These are phyloP conservation scores for Limnephilus marmoratus DNA, from an alignment of 2,888 invertebrate species.

Conservation along the genomic window DNA sequence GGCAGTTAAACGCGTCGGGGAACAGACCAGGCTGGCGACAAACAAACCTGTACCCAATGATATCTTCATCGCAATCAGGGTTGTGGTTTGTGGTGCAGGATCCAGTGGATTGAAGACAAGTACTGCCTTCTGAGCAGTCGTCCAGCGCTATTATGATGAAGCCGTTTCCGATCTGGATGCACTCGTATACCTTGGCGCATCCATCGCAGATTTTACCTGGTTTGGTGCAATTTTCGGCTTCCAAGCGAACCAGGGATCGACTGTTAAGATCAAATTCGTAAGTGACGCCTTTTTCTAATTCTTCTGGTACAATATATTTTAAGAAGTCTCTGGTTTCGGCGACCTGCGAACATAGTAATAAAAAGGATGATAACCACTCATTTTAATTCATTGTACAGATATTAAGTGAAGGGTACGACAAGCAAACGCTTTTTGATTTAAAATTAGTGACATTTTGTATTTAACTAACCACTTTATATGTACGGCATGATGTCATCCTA, in stretches of 20 bases:
- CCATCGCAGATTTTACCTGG: slow-evolving; percentile 48
- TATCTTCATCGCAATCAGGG: slow-evolving; percentile 42
- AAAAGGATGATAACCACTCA: not conserved
- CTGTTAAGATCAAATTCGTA: not conserved
- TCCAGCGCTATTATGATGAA: slow-evolving; percentile 20
- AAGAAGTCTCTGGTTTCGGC: not conserved
- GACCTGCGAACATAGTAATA: not conserved
- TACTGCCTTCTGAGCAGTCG: slow-evolving; percentile 24
- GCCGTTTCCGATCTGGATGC: slow-evolving; percentile 14
- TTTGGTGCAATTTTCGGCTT: slow-evolving; percentile 32
- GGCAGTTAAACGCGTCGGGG: slow-evolving; percentile 57
- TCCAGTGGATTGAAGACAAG: slow-evolving; percentile 47
- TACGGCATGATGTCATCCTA: too few relatives aligned
- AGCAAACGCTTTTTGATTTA: not conserved
- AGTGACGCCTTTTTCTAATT: not conserved
- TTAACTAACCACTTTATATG: too few relatives aligned
- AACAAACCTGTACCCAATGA: slow-evolving; percentile 38
- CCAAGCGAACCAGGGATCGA: not conserved
- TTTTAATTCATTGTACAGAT: not conserved
- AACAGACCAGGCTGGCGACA: slow-evolving; percentile 56
- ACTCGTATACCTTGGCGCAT: slow-evolving; percentile 33
- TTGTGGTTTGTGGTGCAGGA: slow-evolving; percentile 50
- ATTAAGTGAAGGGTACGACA: not conserved
- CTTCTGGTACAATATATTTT: not conserved
- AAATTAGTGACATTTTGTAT: too few relatives aligned